A percentile compares a stretch with the other conserved stretches of the same genome.
Conservation (phyloP, 2,113 vertebrate genomes). For the Oenanthe oenanthe region DNA sequence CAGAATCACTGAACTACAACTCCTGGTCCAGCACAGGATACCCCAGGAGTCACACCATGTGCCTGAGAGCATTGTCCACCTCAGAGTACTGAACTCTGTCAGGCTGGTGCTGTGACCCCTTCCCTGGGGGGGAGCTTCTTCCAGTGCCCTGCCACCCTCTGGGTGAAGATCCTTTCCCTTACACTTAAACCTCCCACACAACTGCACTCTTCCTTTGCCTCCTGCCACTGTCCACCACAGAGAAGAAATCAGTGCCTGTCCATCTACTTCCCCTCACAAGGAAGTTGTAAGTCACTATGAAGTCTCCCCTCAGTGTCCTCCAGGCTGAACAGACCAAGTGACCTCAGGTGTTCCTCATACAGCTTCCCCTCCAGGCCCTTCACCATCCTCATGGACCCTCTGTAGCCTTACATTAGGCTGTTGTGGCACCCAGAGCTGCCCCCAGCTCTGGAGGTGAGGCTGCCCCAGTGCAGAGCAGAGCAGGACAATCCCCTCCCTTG, state of each 20-base stretch:
- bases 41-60: neutral
- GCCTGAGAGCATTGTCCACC: neutral
- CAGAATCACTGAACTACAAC: neutral
- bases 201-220: accelerated
- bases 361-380: neutral
- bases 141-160: neutral
- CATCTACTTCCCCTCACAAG: neutral
- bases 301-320: too few species aligned
- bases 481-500: neutral
- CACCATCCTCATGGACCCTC: too few species aligned
- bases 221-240: neutral
- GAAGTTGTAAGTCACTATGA: neutral
- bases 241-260: neutral
- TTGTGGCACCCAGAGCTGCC: neutral
- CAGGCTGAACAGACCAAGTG: neutral
- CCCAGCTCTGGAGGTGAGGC: neutral
- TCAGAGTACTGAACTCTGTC: neutral
- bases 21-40: neutral
- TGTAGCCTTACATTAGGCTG: too few species aligned
- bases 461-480: accelerated
- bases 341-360: accelerated
- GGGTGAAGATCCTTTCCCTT: too few species aligned
- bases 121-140: neutral
- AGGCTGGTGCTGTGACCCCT: neutral
- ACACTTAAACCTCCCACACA: neutral